Base-by-base conservation (phyloP, 1,140 invertebrate genomes). In the Drosophila mayri region DNA sequence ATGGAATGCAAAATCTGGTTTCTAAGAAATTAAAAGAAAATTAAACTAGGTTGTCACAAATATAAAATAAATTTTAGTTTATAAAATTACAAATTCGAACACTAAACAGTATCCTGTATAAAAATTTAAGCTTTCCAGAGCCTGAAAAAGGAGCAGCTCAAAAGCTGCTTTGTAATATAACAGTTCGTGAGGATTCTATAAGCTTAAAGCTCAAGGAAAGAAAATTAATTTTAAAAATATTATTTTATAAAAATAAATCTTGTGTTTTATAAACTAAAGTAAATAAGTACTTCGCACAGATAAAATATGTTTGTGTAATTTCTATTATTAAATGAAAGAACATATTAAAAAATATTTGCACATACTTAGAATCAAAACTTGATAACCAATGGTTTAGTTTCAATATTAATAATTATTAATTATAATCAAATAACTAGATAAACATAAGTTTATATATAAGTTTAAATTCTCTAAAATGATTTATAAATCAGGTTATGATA, bases 401-500 rank as follows among this genome's bases (percentile, higher is more conserved):
- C 4, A 25, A 4, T 25, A 0, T 0, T 25, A 25, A 25, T 25
- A 25, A 25, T 25, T 25, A 25, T 25, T 3, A 25, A 25, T 25
- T 25, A 25, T 25, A 25, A 25, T 25, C 0, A 25, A 25, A 3
- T 25, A 4, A 25, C 5, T 25, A 25, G 25, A 25, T 25, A 25
- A 25, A 25, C 4, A 25, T 4, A 25, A 25, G 25, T n/a, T n/a
- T n/a, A n/a, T n/a, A n/a, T n/a, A n/a, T n/a, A n/a, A n/a, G n/a
- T n/a, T n/a, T n/a, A n/a, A n/a, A n/a, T n/a, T n/a, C n/a, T n/a
- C n/a, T n/a, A n/a, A n/a, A 32, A 18, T 0, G 4, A 18, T 18
- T 4, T 4, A 12, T 54, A 61, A 61, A 37, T 54, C 58, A 35
- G 58, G 43, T 50, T n/a, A 22, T 22, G 22, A 22, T 22, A 61